Evolutionary conservation across 2,888 invertebrate species (phyloP), one percentile per base, ranked within the genome.

Genomic region (Emmelina monodactyla): DNA sequence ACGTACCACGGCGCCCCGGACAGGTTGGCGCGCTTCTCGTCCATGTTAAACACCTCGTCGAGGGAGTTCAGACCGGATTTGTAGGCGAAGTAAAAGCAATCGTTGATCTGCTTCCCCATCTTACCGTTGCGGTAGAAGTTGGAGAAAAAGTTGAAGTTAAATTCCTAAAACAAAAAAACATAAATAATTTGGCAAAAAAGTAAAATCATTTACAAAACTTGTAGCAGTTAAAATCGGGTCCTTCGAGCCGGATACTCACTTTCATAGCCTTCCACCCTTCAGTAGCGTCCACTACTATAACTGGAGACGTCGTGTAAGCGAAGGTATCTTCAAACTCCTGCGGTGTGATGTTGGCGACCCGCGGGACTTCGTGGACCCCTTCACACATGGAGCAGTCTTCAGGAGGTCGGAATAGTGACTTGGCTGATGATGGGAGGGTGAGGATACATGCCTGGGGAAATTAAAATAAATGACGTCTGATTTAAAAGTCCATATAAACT

Each of bases 21-120:
- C 43, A 89, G 65, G 34, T 83, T 75, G 0, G 92, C 88, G 38
- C 94, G 78, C 4, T 83, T 82, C 6, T 72, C 68, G 16, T 86
- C 85, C 93, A 96, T 95, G 35, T 83, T 82, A 44, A 97, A 87
- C 1, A 93, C 94, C 41, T 97, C 91, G 32, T 82, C 79, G 1
- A 97, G 78, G 31, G 85, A 87, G 16, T 71, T 76, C 52, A 97
- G 91, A 22, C 92, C 91, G 0, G 95, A 95, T 68, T 91, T 87
- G 66, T 97, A 97, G 0, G 96, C 92, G 59, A 97, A 93, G 70
- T 95, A 97, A 64, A 96, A 96, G 50, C 97, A 97, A 45, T 88
- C 87, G 35, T 82, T 71, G 35, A 78, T 76, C 45, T 76, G 79
- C 4, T 65, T 66, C 2, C 83, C 83, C 49, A 81, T 67, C 45